Evolutionary conservation across 2,113 vertebrate species (phyloP).

Genomic region (Rhea americana): DNA sequence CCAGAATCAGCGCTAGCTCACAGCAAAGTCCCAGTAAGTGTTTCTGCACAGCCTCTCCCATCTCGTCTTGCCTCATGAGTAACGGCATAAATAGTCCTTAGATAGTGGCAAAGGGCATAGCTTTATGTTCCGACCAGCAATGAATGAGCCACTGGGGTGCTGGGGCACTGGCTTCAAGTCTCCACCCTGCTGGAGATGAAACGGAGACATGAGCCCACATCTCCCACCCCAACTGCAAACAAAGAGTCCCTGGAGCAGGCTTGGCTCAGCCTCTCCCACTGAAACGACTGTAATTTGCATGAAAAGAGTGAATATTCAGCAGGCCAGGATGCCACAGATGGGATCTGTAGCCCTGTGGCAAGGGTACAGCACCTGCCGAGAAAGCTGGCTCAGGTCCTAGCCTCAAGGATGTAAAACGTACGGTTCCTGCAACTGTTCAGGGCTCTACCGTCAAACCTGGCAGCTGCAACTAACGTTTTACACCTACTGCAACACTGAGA

Average conservation of each 20-base stretch:
- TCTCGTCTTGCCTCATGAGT: neutral
- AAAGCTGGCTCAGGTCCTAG: conserved; percentile 30
- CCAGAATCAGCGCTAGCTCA: neutral
- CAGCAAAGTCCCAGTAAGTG: neutral
- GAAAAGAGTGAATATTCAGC: neutral
- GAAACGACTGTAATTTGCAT: neutral
- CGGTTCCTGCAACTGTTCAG: neutral
- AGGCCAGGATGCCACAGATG: neutral
- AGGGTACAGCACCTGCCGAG: neutral
- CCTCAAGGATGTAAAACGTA: neutral
- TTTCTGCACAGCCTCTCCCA: neutral
- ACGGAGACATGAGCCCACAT: neutral
- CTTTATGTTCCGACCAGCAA: neutral
- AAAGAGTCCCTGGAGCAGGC: neutral
- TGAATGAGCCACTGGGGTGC: neutral
- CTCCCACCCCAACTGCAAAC: neutral
- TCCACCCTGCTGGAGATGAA: neutral
- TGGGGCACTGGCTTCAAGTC: neutral
- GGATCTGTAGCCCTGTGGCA: neutral
- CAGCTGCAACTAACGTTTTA: conserved; percentile 18
- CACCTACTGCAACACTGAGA: neutral
- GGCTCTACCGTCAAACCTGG: neutral
- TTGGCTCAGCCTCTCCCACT: neutral
- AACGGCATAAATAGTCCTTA: neutral
- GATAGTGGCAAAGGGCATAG: neutral